phyloP scores from a whole-genome alignment of 2,797 vertebrate genomes.

The Acomys russatus region DNA sequence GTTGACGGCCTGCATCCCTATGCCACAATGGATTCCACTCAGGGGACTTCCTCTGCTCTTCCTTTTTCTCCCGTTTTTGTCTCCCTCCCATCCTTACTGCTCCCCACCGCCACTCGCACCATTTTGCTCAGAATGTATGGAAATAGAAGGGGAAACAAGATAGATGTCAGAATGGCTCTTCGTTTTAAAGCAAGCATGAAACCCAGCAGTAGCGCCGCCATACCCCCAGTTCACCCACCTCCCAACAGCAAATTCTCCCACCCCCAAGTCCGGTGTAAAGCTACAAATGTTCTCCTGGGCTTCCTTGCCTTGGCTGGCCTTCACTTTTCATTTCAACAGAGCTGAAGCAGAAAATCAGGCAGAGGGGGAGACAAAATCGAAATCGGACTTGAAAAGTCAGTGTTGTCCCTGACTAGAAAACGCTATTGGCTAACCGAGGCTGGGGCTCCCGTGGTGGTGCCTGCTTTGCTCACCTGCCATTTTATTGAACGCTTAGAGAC shows the following conservation, averaged over 20 bases:
- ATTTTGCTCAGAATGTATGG: neutral
- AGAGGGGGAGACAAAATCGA: neutral
- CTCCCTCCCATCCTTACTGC: neutral
- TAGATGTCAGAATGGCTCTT: neutral
- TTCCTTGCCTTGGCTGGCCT: neutral
- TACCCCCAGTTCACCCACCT: too few relatives aligned
- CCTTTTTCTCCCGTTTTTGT: too few relatives aligned
- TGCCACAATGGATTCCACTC: too few relatives aligned
- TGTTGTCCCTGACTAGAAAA: conserved; percentile 28
- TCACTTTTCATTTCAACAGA: conserved; percentile 10
- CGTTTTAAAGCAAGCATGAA: neutral
- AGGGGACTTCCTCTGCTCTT: neutral
- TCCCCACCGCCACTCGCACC: too few relatives aligned
- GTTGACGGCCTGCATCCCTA: too few relatives aligned
- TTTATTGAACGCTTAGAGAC: conserved; percentile 39
- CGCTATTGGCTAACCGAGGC: conserved; percentile 22
- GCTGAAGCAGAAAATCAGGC: neutral
- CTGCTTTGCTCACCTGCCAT: conserved; percentile 15
- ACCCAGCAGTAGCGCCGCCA: neutral
- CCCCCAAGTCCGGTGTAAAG: neutral
- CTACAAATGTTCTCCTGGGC: neutral
- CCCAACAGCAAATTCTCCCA: neutral
- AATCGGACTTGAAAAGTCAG: conserved; percentile 16
- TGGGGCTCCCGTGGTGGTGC: neutral
- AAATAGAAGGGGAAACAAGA: neutral